phyloP scores from a whole-genome alignment of 2,113 vertebrate genomes.

The Meleagris gallopavo region DNA sequence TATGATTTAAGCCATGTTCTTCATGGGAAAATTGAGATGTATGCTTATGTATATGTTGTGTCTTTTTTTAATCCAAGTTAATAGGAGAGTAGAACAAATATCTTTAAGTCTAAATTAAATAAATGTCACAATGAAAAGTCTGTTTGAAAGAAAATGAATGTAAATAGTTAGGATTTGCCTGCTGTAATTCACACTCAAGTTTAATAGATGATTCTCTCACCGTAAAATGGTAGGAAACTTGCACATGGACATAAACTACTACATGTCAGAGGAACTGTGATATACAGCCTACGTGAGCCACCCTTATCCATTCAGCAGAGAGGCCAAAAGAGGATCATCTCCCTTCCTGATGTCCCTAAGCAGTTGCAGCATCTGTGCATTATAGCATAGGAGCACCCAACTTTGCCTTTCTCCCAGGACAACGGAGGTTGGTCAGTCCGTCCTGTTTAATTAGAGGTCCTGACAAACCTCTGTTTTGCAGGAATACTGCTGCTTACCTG shows the following conservation, averaged over 20 bases:
- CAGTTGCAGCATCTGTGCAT: neutral
- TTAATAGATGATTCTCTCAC: neutral
- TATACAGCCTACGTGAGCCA: neutral
- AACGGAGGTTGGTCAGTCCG: neutral
- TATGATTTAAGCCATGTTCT: neutral
- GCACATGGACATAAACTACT: neutral
- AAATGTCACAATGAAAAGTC: constrained; percentile 5
- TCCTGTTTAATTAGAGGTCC: neutral
- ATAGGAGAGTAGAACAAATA: constrained; percentile 1
- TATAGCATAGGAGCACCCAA: neutral
- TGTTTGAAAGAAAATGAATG: neutral
- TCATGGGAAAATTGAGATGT: constrained; percentile 16
- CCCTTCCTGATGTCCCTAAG: neutral
- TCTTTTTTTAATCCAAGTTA: neutral
- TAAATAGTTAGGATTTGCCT: neutral
- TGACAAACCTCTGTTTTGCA: neutral
- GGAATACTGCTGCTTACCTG: neutral
- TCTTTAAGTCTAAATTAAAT: constrained; percentile 37
- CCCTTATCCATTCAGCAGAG: neutral
- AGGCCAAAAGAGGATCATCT: neutral
- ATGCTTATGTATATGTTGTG: neutral
- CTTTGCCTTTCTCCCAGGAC: neutral
- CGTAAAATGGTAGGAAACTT: neutral
- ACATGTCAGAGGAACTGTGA: neutral
- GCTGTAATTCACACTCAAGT: neutral